These are phyloP conservation scores for Aurelia aurita complex sp. Pacific DNA, from an alignment of 30 jellyfish, hydroid and myxozoan species.

Conservation along the genomic window DNA sequence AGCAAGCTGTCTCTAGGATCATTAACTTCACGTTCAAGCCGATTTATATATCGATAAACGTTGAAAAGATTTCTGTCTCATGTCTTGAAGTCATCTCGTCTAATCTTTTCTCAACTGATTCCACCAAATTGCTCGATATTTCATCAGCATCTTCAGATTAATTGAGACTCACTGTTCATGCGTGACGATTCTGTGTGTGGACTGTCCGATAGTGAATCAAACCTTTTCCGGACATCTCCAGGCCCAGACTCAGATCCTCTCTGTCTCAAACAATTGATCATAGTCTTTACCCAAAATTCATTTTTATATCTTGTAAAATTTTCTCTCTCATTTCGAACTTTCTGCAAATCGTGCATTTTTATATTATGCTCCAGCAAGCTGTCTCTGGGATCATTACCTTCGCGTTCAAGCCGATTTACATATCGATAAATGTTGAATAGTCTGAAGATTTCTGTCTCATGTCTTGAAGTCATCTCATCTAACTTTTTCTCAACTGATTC, in stretches of 20 bases:
- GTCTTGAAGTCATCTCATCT: neutral
- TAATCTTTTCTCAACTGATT: neutral
- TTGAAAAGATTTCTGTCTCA: neutral
- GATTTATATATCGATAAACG: constrained; percentile 12
- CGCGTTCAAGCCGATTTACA: constrained; percentile 23
- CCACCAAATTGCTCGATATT: neutral
- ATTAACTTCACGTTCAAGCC: constrained; percentile 17
- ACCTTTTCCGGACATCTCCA: too few relatives aligned
- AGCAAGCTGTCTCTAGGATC: neutral
- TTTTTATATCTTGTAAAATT: neutral
- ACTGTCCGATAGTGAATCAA: too few relatives aligned
- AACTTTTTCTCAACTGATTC: neutral
- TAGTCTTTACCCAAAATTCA: neutral
- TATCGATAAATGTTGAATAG: constrained; percentile 6
- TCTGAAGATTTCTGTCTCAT: neutral
- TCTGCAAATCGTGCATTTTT: constrained; percentile 4
- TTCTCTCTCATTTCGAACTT: constrained; percentile 5
- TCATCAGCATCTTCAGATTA: neutral
- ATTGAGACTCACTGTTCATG: too few relatives aligned
- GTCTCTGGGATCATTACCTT: neutral
- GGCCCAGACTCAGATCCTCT: too few relatives aligned
- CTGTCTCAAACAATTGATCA: neutral
- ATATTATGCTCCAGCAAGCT: neutral
- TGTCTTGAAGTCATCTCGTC: neutral
- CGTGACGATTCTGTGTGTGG: too few relatives aligned